Evolutionary conservation across 2,888 invertebrate genomes (phyloP), one percentile per base, ranked within the genome.

Genomic region (Terebella lapidaria): DNA sequence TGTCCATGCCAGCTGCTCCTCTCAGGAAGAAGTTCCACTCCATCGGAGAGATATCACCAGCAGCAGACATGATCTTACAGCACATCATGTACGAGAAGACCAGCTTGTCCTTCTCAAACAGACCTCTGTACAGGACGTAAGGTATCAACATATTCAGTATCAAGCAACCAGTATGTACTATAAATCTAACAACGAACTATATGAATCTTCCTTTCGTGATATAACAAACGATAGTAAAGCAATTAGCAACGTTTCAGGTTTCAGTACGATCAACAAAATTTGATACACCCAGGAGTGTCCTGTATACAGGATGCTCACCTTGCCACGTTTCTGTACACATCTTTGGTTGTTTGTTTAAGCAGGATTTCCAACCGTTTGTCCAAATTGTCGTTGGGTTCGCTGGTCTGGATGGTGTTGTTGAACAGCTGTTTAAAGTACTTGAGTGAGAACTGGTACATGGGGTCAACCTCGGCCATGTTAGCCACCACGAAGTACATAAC

Each of bases 11-110:
- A 15, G 76, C 71, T 1, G 75, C 88, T 1, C 92, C 93, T 45
- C 91, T 85, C 0, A 92, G 82, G 58, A 94, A 83, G 75, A 88
- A 93, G 77, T 87, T 87, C 87, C 90, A 92, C 70, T 92, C 88
- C 0, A 81, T 78, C 0, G 84, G 82, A 0, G 76, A 76, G 15
- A 94, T 85, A 0, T 82, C 73, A 0, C 84, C 85, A 0, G 84
- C 85, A 71, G 89, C 85, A 57, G 87, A 84, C 74, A 87, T 86
- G 67, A 94, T 87, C 2, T 90, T 88, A 63, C 87, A 84, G 71
- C 90, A 89, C 18, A 93, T 81, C 81, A 93, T 85, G 74, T 94
- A 81, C 35, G 79, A 79, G 70, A 81, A 81, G 3, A 81, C 76
- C 2, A 81, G 67, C 65, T 81, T 82, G 67, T 81, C 79, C 65